Evolutionary conservation across 2,797 vertebrate genomes (phyloP), one percentile per base, ranked within the genome.

Genomic region (Pteropus rufus): DNA sequence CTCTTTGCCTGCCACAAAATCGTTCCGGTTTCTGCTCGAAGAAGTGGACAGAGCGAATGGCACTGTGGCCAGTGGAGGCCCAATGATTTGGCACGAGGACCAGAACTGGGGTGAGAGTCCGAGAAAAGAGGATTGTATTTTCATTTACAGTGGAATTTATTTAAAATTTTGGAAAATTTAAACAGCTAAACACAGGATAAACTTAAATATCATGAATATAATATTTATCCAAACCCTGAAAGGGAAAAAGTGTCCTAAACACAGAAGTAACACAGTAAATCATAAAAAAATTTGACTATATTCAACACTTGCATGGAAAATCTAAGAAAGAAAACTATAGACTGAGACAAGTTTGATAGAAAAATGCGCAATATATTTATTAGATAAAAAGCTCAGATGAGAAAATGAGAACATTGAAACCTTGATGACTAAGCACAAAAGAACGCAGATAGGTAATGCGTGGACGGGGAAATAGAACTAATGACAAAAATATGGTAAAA

Each of bases 1-100:
- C 6, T 60, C 64, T 90, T 72, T 14, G 18, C 23, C 46, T 31
- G 72, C 10, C 60, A 8, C 31, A 29, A 44, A 72, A 14, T 4
- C 11, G 12, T 34, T 23, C 56, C 44, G 5, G 1, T 21, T 39
- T 67, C 58, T 83, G 46, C 56, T 79, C 34, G 18, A 72, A 67
- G 39, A 46, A 36, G 15, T 2, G 4, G 49, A 36, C 4, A 62
- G 67, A 23, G 26, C 5, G 0, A 23, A 44, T 21, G 46, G 19
- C 11, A 4, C 24, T 5, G 8, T 2, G 6, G 34, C 2, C 3
- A 12, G 3, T n/a, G 0, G 10, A 73, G 21, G 2, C 24, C 31
- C 10, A 29, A 12, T 2, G 2, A 29, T 62, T 3, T 2, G 19
- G 29, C 2, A 4, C 0, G 0, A 34, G 2, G 3, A 26, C 11